Evolutionary conservation across 2,888 invertebrate genomes (phyloP).

Genomic region (Geophilus truncorum): DNA sequence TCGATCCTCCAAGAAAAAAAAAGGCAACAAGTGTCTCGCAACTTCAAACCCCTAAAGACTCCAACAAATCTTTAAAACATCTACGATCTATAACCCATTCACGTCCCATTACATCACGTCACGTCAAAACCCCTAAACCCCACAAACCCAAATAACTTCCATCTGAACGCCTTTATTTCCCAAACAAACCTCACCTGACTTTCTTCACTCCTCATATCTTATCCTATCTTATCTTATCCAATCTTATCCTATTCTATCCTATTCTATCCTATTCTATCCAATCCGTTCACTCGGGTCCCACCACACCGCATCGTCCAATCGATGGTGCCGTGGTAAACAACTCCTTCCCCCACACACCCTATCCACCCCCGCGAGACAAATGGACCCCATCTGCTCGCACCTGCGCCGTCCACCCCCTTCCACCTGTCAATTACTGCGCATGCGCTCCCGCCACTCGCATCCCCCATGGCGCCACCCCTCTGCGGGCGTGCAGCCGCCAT

Average conservation of each 20-base stretch:
- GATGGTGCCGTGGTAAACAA: slow-evolving; percentile 3
- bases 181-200: too few relatives aligned
- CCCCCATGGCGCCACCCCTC: slow-evolving; percentile 1
- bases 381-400: slow-evolving; percentile 10
- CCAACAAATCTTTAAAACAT: too few relatives aligned
- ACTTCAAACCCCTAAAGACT: too few relatives aligned
- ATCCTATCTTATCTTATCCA: too few relatives aligned
- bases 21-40: too few relatives aligned
- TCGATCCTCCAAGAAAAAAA: too few relatives aligned
- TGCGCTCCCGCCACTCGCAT: not conserved
- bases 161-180: not conserved
- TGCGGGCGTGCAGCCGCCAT: not conserved
- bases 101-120: not conserved
- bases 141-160: not conserved
- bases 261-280: too few relatives aligned
- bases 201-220: too few relatives aligned
- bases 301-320: too few relatives aligned
- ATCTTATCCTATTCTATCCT: too few relatives aligned
- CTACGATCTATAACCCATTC: too few relatives aligned
- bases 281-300: not conserved
- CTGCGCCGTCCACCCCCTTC: not conserved
- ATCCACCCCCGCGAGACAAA: not conserved
- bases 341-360: too few relatives aligned
- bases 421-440: slow-evolving; percentile 10
- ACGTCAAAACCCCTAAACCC: not conserved